Conservation (phyloP, 2,113 vertebrate genomes). For the Chloropsis cyanopogon region DNA sequence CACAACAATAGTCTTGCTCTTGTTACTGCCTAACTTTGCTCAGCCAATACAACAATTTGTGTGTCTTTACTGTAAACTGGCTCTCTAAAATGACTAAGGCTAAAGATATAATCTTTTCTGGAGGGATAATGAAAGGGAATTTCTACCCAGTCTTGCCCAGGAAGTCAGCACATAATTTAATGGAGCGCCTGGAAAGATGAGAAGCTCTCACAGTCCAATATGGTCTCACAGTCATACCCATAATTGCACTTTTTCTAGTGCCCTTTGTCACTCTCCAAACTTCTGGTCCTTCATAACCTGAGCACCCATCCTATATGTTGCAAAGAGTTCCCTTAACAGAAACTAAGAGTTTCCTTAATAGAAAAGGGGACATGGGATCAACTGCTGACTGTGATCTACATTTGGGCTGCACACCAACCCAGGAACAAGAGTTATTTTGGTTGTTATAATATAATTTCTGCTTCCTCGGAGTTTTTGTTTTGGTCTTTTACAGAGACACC, state of each 20-base stretch:
- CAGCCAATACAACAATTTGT: not conserved
- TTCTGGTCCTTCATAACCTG: not conserved
- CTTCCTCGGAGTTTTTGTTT: not conserved
- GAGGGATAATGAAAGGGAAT: not conserved
- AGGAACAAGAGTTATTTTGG: not conserved
- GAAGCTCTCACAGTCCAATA: not conserved
- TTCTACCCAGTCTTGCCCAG: not conserved
- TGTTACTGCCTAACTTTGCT: not conserved
- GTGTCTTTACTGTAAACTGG: not conserved
- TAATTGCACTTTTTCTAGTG: not conserved
- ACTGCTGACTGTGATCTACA: not conserved
- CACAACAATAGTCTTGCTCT: not conserved
- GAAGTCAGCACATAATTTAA: not conserved
- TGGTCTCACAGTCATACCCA: fast-evolving
- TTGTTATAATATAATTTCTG: not conserved
- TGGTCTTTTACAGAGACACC: not conserved
- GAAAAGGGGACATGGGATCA: not conserved
- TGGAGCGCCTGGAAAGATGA: not conserved
- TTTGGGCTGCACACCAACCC: not conserved
- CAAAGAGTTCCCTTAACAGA: not conserved
- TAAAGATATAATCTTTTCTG: not conserved
- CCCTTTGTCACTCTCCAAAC: not conserved
- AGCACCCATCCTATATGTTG: fast-evolving
- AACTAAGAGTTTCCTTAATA: not conserved
- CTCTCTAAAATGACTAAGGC: not conserved